phyloP scores from a whole-genome alignment of 2,888 invertebrate genomes.

The Aphrophora alni region DNA sequence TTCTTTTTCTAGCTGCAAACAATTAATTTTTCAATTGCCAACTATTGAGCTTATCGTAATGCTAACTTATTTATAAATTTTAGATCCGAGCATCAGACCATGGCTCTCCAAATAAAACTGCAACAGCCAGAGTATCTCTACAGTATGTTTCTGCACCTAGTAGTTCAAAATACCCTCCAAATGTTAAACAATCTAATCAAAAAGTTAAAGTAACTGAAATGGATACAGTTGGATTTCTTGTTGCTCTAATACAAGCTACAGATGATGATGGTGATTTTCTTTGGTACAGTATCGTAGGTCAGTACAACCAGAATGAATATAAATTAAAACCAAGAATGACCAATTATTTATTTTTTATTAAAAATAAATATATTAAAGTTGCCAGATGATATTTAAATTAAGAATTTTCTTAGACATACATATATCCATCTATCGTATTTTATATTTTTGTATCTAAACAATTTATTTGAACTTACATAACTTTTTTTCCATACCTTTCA shows the following conservation, averaged over 20 bases:
- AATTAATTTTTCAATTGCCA: no score
- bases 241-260: conserved; percentile 80
- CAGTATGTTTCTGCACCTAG: conserved; percentile 66
- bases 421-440: no score
- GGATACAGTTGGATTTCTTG: conserved; percentile 84
- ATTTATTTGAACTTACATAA: no score
- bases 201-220: conserved; percentile 79
- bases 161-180: conserved; percentile 66
- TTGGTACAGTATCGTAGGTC: conserved; percentile 89
- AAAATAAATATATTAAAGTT: no score
- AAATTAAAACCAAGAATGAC: not conserved
- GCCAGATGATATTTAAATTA: no score
- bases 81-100: conserved; percentile 83
- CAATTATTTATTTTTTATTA: no score
- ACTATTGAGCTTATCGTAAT: no score
- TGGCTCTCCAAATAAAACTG: conserved; percentile 74
- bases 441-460: no score
- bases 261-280: conserved; percentile 86
- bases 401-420: no score
- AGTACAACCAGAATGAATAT: conserved; percentile 54
- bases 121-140: conserved; percentile 76
- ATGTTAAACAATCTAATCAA: conserved; percentile 67
- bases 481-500: no score
- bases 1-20: no score
- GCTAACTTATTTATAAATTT: no score